These are phyloP conservation scores for Artemia sinica DNA, from an alignment of 2,888 invertebrate species.

Conservation along the genomic window DNA sequence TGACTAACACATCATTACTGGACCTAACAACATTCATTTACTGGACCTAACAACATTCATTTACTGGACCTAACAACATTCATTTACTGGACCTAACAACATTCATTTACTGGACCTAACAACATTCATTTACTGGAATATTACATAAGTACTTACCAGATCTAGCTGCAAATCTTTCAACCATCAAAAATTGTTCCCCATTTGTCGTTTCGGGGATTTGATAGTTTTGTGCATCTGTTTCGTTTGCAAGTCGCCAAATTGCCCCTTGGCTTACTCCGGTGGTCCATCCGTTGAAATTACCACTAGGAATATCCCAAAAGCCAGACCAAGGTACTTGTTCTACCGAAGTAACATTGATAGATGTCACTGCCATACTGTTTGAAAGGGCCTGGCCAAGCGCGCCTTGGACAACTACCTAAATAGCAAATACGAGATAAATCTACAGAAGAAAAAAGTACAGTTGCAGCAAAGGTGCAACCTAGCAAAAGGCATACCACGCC, in stretches of 20 bases:
- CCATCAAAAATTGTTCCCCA: neutral
- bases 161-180: neutral
- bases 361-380: neutral
- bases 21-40: too few relatives aligned
- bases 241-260: slow-evolving; percentile 1
- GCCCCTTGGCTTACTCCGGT: neutral
- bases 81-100: too few relatives aligned
- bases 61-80: too few relatives aligned
- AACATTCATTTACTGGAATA: neutral
- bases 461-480: too few relatives aligned
- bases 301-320: neutral
- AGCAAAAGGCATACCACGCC: too few relatives aligned
- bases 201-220: neutral
- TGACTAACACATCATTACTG: too few relatives aligned
- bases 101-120: too few relatives aligned
- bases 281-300: slow-evolving; percentile 5
- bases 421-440: neutral
- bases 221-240: neutral
- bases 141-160: neutral
- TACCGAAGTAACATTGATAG: neutral
- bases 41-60: too few relatives aligned
- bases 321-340: neutral
- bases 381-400: slow-evolving; percentile 2
- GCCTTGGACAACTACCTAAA: neutral
- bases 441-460: too few relatives aligned